Conservation (phyloP, 2,113 vertebrate species). For the Sinocyclocheilus anshuiensis region DNA sequence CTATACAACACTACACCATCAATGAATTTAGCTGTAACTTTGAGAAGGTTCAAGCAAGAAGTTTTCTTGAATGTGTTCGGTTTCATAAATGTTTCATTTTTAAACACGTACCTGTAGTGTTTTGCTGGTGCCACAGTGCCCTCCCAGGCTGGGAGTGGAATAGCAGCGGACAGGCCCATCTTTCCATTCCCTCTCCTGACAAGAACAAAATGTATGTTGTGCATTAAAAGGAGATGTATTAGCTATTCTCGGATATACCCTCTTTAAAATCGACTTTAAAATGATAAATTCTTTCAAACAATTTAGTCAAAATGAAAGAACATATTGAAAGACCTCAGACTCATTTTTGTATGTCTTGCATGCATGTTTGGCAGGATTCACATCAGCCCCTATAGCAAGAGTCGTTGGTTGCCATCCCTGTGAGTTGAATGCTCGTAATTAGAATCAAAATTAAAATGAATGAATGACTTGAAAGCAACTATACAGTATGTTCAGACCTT, state of each 20-base stretch:
- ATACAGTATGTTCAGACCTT: slow-evolving; percentile 55
- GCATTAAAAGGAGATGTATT: neutral
- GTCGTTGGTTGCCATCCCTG: slow-evolving; percentile 64
- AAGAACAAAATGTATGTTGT: slow-evolving; percentile 31
- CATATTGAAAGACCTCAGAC: neutral
- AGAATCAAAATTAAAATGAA: neutral
- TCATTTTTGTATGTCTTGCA: slow-evolving; percentile 55
- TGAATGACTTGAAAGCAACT: neutral
- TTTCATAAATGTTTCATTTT: neutral
- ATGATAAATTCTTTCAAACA: neutral
- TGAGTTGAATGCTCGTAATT: slow-evolving; percentile 55
- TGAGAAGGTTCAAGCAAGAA: neutral
- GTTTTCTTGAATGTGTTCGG: neutral
- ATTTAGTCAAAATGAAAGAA: slow-evolving; percentile 2
- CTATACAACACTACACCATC: neutral
- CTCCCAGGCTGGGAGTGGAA: slow-evolving; percentile 56
- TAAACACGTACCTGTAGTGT: slow-evolving; percentile 60
- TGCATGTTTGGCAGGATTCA: slow-evolving; percentile 53
- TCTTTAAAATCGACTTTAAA: neutral
- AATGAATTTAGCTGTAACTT: neutral
- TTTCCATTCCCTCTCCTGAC: slow-evolving; percentile 62
- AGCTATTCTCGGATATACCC: neutral
- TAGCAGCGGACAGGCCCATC: slow-evolving; percentile 59
- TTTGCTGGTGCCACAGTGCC: slow-evolving; percentile 43
- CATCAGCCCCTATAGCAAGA: slow-evolving; percentile 50